Evolutionary conservation across 2,113 vertebrate species (phyloP), one percentile per base, ranked within the genome.

Genomic region (Danionella cerebrum): DNA sequence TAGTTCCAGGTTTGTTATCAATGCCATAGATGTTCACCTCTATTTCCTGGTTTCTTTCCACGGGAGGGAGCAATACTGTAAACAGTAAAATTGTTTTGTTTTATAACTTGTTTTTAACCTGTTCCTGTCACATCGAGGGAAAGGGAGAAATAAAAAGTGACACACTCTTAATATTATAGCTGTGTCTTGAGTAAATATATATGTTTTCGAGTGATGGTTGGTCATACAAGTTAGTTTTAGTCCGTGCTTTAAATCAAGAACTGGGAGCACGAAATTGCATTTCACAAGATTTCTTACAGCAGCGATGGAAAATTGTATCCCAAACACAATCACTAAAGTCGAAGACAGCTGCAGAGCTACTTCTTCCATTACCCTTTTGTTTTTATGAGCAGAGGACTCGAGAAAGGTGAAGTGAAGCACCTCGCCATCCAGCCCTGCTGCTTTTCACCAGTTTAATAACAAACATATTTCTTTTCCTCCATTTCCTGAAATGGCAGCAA

Each of bases 381-480:
- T 45, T 31, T 60, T 44, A 31, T 44, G 39, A 60, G 24, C 24
- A 44, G 58, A 60, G 39, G 27, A 60, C 58, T 31, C 45, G 14
- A 44, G 25, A 44, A 44, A 44, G 58, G 58, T 44, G 38, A 59
- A 59, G 55, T 27, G 21, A 41, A 59, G 38, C 62, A 62, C 33
- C 21, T 31, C 29, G 41, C 31, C 60, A 36, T 36, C 29, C n/a
- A 18, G 16, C 57, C 38, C 44, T 36, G 13, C 24, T 29, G 35
- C 51, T 55, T 18, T n/a, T 45, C 13, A 18, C 51, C 38, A 14
- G 38, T 53, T 63, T 62, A 60, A 70, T 70, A 27, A 55, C 57
- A 63, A 42, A 70, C 65, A 67, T 64, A 70, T 55, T 36, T 64
- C 25, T 18, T 45, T 39, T 27, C 41, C 22, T 38, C 48, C 50